Base-by-base conservation (phyloP, 2,113 vertebrate species). In the Falcunculus frontatus region DNA sequence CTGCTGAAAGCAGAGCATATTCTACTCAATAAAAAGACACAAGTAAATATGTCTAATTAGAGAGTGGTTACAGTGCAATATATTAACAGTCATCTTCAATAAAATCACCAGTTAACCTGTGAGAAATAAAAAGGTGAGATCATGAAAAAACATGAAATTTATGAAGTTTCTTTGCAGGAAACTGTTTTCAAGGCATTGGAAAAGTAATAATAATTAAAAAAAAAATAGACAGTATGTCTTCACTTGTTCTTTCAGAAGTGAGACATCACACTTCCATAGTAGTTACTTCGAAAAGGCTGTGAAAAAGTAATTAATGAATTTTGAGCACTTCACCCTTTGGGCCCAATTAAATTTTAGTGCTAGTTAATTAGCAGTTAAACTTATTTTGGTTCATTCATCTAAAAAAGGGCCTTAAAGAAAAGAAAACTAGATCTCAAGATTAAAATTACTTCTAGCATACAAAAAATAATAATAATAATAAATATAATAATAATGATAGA, bases 261-360 rank as follows among this genome's bases (percentile, higher is more conserved):
- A 88, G 75, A 93, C 30, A 84, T 90, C 55, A 84, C n/a, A 37
- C 29, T 96, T 96, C 83, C 32, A 77, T 16, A 64, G 69, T 25
- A 79, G 80, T 68, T 95, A 77, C 89, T 95, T 93, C 3, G 16
- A 93, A 97, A 85, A 29, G 69, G 8, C 63, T 95, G 76, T 92
- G 93, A 90, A 95, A 96, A 96, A 93, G 89, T 94, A 97, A 96
- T 96, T 97, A 98, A 98, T 97, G 91, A 97, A 96, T 98, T 97
- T 95, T 97, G 93, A 97, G 68, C 59, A 82, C 83, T 97, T 96
- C 90, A 96, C 96, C 96, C 97, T 98, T 97, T 98, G 97, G 97
- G 97, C 60, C 86, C 91, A 98, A 98, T 98, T 98, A 98, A 97
- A 97, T 98, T 96, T 97, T 97, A 97, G 92, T 92, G 73, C 75